Evolutionary conservation across 2,888 invertebrate species (phyloP).

Genomic region (Chymomyza caudatula): DNA sequence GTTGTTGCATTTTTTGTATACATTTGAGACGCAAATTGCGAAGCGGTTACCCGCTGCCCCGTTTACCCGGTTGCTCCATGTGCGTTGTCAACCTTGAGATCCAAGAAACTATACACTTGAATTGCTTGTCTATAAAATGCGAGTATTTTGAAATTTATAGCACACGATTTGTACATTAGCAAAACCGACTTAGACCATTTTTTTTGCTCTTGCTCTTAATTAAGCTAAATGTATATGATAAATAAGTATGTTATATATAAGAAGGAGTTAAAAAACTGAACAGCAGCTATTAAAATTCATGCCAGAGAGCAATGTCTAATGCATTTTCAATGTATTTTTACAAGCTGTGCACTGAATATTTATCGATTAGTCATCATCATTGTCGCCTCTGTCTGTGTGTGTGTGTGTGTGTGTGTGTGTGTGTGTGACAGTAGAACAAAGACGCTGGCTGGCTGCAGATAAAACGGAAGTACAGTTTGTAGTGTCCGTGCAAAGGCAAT

Average conservation of each 20-base stretch:
- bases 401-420: constrained; percentile 13
- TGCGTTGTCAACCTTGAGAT: constrained; percentile 56
- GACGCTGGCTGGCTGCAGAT: constrained; percentile 37
- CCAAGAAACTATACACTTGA: constrained; percentile 63
- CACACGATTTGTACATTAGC: constrained; percentile 69
- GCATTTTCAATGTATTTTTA: constrained; percentile 69
- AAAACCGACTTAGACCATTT: neutral
- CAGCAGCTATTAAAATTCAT: constrained; percentile 54
- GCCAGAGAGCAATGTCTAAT: constrained; percentile 56
- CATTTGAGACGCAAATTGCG: constrained; percentile 16
- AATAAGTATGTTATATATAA: neutral
- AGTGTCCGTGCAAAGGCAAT: constrained; percentile 56
- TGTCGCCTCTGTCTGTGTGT: constrained; percentile 3
- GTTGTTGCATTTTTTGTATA: neutral
- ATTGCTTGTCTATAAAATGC: constrained; percentile 46
- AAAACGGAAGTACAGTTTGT: constrained; percentile 64
- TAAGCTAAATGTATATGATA: constrained; percentile 26
- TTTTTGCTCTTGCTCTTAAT: constrained; percentile 38
- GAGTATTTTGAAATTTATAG: constrained; percentile 58
- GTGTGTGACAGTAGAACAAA: constrained; percentile 40
- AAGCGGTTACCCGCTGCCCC: neutral
- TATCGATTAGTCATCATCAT: constrained; percentile 53
- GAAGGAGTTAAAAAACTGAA: neutral
- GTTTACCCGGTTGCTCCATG: neutral
- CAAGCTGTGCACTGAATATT: constrained; percentile 57